phyloP scores from a whole-genome alignment of 2,113 vertebrate species.

The Phasianus colchicus region DNA sequence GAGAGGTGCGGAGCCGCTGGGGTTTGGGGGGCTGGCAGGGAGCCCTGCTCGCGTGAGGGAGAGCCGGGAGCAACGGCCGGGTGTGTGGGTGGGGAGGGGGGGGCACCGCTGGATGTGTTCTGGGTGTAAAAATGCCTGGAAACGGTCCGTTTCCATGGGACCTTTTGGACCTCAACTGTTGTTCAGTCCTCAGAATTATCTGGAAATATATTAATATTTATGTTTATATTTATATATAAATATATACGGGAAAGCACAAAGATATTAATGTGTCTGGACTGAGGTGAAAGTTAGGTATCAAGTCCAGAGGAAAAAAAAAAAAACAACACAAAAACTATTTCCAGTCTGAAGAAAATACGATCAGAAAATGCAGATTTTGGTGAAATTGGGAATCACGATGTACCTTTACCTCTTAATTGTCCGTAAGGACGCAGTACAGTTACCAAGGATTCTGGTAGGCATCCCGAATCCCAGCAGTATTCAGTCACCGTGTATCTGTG shows the following conservation, averaged over 20 bases:
- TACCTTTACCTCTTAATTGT: background rate
- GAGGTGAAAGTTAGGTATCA: background rate
- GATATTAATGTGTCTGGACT: background rate
- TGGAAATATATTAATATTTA: too few species aligned
- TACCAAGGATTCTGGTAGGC: background rate
- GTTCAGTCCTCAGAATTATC: background rate
- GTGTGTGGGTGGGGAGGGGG: background rate
- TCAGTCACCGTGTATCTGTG: background rate
- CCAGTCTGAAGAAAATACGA: background rate
- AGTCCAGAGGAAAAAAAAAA: background rate
- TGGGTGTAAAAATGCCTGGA: rapidly evolving
- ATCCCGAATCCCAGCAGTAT: background rate
- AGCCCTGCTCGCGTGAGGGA: background rate
- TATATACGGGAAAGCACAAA: background rate
- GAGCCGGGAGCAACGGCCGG: background rate
- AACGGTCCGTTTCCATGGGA: background rate
- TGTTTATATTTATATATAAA: too few species aligned
- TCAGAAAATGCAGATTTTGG: background rate
- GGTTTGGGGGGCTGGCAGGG: background rate
- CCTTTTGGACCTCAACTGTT: background rate
- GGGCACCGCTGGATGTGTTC: background rate
- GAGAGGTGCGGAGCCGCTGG: background rate
- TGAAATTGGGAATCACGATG: background rate
- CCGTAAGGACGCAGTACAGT: background rate
- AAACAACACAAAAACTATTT: background rate